A percentile compares a stretch with the other conserved stretches of the same genome.
Evolutionary conservation across 2,797 vertebrate species (phyloP).

Genomic region (Serranus cabrilla): DNA sequence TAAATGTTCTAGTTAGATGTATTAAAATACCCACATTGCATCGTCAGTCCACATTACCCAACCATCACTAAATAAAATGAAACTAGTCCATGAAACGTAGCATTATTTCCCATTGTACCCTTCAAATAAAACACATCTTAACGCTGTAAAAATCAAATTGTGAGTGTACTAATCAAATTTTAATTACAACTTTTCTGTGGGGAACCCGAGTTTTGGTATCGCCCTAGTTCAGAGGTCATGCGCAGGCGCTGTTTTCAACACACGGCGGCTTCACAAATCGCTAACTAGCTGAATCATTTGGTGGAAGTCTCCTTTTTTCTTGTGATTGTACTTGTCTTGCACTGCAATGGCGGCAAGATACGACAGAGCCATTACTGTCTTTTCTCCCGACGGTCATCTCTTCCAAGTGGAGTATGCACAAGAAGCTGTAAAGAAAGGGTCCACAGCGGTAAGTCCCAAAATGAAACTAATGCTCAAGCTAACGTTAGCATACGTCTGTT

Average conservation of each 20-base stretch:
- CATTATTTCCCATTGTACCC: not conserved
- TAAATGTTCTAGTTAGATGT: not conserved
- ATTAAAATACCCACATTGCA: not conserved
- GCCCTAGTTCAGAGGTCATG: slow-evolving; percentile 68
- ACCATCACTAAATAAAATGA: not conserved
- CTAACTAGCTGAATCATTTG: slow-evolving; percentile 83
- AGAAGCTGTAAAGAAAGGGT: slow-evolving; percentile 93
- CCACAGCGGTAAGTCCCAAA: slow-evolving; percentile 87
- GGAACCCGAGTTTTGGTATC: slow-evolving; percentile 47
- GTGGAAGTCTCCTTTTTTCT: slow-evolving; percentile 25
- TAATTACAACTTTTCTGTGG: slow-evolving; percentile 1
- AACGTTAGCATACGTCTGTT: slow-evolving; percentile 55
- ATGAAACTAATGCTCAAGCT: slow-evolving; percentile 57
- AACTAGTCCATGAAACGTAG: not conserved
- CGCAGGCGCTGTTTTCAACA: slow-evolving; percentile 67
- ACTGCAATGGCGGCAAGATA: slow-evolving; percentile 89
- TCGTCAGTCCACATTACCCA: not conserved
- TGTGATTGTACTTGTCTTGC: slow-evolving; percentile 39
- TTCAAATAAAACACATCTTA: fast-evolving
- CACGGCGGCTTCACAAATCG: slow-evolving; percentile 17
- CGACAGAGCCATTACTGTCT: slow-evolving; percentile 92
- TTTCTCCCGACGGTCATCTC: slow-evolving; percentile 92
- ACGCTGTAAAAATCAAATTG: fast-evolving
- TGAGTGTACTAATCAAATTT: not conserved
- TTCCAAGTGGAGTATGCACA: slow-evolving; percentile 95